Conservation (phyloP, 2,888 invertebrate species). For the Oscheius sp. region DNA sequence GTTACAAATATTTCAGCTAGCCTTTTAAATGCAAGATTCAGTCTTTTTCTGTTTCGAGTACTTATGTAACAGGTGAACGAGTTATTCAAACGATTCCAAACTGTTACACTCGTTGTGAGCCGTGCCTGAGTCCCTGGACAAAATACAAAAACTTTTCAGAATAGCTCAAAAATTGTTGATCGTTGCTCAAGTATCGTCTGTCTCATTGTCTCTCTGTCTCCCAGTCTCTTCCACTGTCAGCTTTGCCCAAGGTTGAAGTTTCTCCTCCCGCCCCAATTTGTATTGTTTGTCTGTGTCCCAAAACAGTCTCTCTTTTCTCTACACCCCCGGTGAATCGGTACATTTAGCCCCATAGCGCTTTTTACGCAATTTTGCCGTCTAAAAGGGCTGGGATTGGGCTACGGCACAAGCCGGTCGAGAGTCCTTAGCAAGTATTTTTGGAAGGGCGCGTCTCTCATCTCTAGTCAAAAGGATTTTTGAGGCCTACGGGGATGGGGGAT, state of each 20-base stretch:
- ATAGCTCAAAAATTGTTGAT: too few relatives aligned
- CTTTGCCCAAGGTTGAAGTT: background rate
- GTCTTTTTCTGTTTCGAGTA: too few relatives aligned
- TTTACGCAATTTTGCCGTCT: constrained; percentile 5
- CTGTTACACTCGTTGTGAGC: too few relatives aligned
- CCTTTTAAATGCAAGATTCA: too few relatives aligned
- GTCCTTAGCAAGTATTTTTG: constrained; percentile 27
- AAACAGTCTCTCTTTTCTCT: background rate
- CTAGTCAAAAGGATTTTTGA: background rate
- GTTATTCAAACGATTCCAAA: too few relatives aligned
- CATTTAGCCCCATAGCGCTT: background rate
- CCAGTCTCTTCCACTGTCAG: too few relatives aligned
- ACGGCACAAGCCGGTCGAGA: constrained; percentile 36
- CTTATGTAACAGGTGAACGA: too few relatives aligned
- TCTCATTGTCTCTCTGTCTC: too few relatives aligned
- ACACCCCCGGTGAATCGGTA: background rate
- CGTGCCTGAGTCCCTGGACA: too few relatives aligned
- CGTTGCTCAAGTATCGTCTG: too few relatives aligned
- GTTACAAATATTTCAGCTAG: too few relatives aligned
- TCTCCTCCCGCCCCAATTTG: background rate
- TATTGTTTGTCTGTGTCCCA: background rate
- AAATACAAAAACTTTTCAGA: too few relatives aligned
- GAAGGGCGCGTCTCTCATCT: background rate
- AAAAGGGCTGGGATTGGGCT: constrained; percentile 17
- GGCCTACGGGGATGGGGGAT: background rate